Evolutionary conservation across 2,113 vertebrate species (phyloP), one percentile per base, ranked within the genome.

Genomic region (Myotis davidii): DNA sequence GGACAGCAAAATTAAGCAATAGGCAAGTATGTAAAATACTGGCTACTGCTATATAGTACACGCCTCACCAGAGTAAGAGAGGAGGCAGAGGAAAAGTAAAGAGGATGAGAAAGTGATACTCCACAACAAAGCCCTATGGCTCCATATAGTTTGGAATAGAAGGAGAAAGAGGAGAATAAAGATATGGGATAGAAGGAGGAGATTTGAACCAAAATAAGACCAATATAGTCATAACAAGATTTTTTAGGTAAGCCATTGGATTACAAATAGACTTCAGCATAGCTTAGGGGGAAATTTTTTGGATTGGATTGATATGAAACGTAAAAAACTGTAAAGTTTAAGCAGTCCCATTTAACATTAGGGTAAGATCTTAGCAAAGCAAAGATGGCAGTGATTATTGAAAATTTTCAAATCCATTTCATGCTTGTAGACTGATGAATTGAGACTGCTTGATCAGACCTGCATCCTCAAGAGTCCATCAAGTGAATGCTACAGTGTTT

Each of bases 321-420:
- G 2, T 69, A 85, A 25, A 21, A 42, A 45, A 32, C 13, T 83
- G 34, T 13, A 52, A 90, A 65, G 32, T 67, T 65, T 64, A 54
- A 78, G 25, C 10, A 18, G 45, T 21, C 61, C 76, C 21, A 8
- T 77, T 70, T 48, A 9, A 12, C 34, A 76, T 74, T 70, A 70
- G 8, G 48, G 69, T 90, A 64, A 86, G 76, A 83, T 48, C 69
- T 81, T 17, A 18, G 67, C 67, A 85, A 56, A 72, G 48, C 17
- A 61, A 92, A 92, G 27, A 76, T 69, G 45, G 10, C 20, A 61
- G 37, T 73, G 25, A 59, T 86, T 67, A 74, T 8, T 67, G 48
- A n/a, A 74, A 81, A 85, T 79, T 67, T 9, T 7, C 48, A 56
- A 20, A 81, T 25, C 56, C 12, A 56, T 27, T 79, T 48, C 11